A percentile compares a stretch with the other conserved stretches of the same genome.
Conservation (phyloP, 1,140 invertebrate species). For the Camponotus pennsylvanicus region DNA sequence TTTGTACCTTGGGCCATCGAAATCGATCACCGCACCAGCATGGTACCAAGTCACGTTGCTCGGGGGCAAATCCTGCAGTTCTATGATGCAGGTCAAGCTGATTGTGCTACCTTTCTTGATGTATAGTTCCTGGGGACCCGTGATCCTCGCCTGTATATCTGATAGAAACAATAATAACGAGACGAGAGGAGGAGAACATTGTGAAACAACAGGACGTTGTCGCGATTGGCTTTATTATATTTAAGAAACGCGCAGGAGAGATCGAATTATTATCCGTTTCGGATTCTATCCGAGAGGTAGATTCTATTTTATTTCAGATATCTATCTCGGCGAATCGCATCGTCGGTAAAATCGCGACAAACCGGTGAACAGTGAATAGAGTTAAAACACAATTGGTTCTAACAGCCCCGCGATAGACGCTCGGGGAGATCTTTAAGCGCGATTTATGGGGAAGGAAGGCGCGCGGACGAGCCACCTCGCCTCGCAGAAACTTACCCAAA, state of each 20-base stretch:
- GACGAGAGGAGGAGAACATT: slow-evolving; percentile 24
- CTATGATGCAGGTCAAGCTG: slow-evolving; percentile 94
- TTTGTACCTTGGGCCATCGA: slow-evolving; percentile 90
- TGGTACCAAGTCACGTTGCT: slow-evolving; percentile 92
- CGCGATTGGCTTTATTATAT: slow-evolving; percentile 34
- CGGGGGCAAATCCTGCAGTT: slow-evolving; percentile 93
- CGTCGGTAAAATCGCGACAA: neutral
- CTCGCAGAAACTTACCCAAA: slow-evolving; percentile 78
- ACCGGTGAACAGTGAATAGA: neutral
- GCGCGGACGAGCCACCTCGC: slow-evolving; percentile 26
- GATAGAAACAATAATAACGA: slow-evolving; percentile 39
- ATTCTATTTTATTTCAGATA: slow-evolving; percentile 22
- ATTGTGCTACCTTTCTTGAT: slow-evolving; percentile 96
- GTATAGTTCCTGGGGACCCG: slow-evolving; percentile 93
- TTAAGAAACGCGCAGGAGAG: neutral
- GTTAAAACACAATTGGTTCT: slow-evolving; percentile 57
- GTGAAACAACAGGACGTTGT: neutral
- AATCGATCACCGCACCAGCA: slow-evolving; percentile 92
- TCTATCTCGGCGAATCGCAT: slow-evolving; percentile 10
- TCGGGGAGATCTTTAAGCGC: slow-evolving; percentile 51
- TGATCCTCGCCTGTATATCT: slow-evolving; percentile 94
- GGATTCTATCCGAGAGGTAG: neutral
- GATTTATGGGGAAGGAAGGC: slow-evolving; percentile 23
- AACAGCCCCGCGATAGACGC: slow-evolving; percentile 22
- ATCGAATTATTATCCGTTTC: slow-evolving; percentile 23